These are phyloP conservation scores for Lycocerus yunnanus DNA, from an alignment of 2,888 invertebrate genomes.

Conservation along the genomic window DNA sequence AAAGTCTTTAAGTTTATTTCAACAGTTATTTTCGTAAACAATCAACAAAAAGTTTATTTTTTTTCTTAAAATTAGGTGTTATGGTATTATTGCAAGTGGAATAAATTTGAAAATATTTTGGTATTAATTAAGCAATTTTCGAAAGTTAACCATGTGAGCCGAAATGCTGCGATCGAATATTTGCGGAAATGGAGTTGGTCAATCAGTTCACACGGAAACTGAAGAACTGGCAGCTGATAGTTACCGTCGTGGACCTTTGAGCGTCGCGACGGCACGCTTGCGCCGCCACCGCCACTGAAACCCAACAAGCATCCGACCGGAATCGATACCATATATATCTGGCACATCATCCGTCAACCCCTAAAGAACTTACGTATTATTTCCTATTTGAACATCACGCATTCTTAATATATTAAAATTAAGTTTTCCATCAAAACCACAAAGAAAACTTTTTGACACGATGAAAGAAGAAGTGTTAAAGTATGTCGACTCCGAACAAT, in stretches of 20 bases:
- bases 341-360: conserved; percentile 37
- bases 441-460: neutral
- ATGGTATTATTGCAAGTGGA: neutral
- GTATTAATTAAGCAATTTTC: neutral
- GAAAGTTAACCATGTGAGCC: conserved; percentile 8
- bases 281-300: conserved; percentile 36
- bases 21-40: neutral
- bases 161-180: conserved; percentile 10
- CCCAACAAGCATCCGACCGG: conserved; percentile 40
- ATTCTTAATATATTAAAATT: neutral
- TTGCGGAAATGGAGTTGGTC: conserved; percentile 25
- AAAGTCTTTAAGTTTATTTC: neutral
- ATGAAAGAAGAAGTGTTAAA: neutral
- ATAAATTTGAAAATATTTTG: neutral
- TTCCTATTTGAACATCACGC: conserved; percentile 15
- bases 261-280: conserved; percentile 38
- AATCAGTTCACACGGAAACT: conserved; percentile 34
- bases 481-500: neutral
- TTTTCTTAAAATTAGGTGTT: neutral
- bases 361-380: conserved; percentile 28
- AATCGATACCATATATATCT: conserved; percentile 42
- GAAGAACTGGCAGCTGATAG: conserved; percentile 39
- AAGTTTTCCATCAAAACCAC: neutral
- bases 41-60: neutral
- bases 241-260: conserved; percentile 34